These are phyloP conservation scores for Drosophila nr. fundita DNA, from an alignment of 2,888 invertebrate species.

Conservation along the genomic window DNA sequence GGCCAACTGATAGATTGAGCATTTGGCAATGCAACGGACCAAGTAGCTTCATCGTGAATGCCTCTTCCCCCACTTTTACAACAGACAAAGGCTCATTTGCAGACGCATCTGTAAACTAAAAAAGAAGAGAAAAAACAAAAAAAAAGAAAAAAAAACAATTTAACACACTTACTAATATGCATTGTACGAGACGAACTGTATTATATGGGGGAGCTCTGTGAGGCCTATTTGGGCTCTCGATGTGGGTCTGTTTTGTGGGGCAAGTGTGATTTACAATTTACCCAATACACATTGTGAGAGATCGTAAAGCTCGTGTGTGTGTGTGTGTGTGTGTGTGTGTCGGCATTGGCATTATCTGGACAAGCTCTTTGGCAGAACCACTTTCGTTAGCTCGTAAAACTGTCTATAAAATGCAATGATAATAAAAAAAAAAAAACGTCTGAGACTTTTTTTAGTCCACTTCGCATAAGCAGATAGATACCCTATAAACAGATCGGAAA, in stretches of 20 bases:
- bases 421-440: constrained; percentile 65
- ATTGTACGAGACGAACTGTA: constrained; percentile 37
- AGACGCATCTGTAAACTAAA: constrained; percentile 64
- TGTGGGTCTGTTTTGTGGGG: constrained; percentile 55
- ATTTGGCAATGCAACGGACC: constrained; percentile 55
- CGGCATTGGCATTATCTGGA: constrained; percentile 64
- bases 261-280: constrained; percentile 74
- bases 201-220: constrained; percentile 26
- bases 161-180: constrained; percentile 68
- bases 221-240: constrained; percentile 30
- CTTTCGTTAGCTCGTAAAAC: constrained; percentile 80
- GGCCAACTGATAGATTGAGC: constrained; percentile 31
- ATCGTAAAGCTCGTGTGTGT: constrained; percentile 65
- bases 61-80: constrained; percentile 5
- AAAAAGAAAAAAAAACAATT: constrained; percentile 63
- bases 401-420: constrained; percentile 81
- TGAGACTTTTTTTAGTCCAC: background rate
- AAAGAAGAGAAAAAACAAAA: constrained; percentile 25
- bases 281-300: constrained; percentile 53
- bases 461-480: background rate
- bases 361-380: constrained; percentile 69
- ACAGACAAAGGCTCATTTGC: constrained; percentile 74
- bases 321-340: constrained; percentile 41
- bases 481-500: background rate
- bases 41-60: constrained; percentile 55